phyloP scores from a whole-genome alignment of 2,888 invertebrate genomes.

The Pachliopta kotzebuea region DNA sequence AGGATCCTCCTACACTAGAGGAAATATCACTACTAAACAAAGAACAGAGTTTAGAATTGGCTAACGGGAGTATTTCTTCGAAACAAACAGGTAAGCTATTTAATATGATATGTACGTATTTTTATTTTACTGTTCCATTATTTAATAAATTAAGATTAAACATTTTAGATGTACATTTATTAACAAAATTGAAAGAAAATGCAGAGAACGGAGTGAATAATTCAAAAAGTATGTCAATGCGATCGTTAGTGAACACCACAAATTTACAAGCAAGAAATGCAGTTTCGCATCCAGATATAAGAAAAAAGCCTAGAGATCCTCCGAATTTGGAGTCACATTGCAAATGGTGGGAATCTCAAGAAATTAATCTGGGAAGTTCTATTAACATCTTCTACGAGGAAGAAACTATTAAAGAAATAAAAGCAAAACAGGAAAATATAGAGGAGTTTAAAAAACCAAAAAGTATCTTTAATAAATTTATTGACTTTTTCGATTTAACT shows the following conservation, averaged over 20 bases:
- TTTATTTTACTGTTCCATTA: background rate
- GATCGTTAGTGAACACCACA: conserved; percentile 53
- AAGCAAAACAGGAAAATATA: conserved; percentile 40
- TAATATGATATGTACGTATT: background rate
- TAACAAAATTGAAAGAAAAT: conserved; percentile 44
- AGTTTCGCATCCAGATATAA: conserved; percentile 67
- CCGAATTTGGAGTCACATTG: conserved; percentile 54
- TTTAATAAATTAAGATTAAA: background rate
- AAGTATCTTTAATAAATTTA: conserved; percentile 52
- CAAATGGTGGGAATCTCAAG: conserved; percentile 81
- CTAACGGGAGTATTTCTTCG: conserved; percentile 55
- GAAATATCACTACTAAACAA: conserved; percentile 61
- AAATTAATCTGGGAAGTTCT: conserved; percentile 82
- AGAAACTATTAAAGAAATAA: conserved; percentile 42
- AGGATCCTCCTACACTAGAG: conserved; percentile 50
- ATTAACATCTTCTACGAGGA: conserved; percentile 78
- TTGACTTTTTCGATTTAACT: conserved; percentile 82
- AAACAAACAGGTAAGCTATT: conserved; percentile 51
- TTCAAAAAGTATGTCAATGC: conserved; percentile 63
- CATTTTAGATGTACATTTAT: conserved; percentile 49
- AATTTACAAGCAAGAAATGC: conserved; percentile 62
- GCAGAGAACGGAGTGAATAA: conserved; percentile 47
- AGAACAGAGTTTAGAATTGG: conserved; percentile 49
- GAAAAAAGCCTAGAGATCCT: conserved; percentile 48
- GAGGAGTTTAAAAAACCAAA: conserved; percentile 42